These are phyloP conservation scores for Ectemnius lituratus DNA, from an alignment of 2,888 invertebrate species.

Conservation along the genomic window DNA sequence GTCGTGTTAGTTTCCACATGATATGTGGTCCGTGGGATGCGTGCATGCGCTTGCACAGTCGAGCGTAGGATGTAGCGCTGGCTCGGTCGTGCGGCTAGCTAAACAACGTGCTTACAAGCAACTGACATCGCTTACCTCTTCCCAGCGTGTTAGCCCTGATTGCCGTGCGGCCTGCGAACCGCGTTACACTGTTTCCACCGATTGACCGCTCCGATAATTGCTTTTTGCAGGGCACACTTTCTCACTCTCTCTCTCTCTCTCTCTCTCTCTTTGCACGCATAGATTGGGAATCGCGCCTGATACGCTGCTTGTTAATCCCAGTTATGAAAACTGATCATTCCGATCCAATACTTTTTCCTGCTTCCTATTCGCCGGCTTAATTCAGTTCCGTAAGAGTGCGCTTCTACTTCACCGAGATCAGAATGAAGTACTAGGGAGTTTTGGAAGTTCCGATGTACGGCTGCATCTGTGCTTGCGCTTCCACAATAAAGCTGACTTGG, in stretches of 20 bases:
- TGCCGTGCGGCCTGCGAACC: conserved; percentile 41
- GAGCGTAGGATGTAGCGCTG: conserved; percentile 32
- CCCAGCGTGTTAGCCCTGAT: conserved; percentile 51
- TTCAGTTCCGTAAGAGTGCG: too few relatives aligned
- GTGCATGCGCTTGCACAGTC: conserved; percentile 25
- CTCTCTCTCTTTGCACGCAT: too few relatives aligned
- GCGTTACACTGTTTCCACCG: conserved; percentile 45
- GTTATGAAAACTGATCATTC: neutral
- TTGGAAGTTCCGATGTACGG: neutral
- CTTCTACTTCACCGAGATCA: neutral
- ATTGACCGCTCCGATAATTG: conserved; percentile 60
- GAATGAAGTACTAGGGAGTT: neutral
- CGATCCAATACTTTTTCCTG: neutral
- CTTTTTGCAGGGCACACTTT: conserved; percentile 45
- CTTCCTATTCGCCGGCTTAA: neutral
- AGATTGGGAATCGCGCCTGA: too few relatives aligned
- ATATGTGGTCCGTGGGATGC: conserved; percentile 37
- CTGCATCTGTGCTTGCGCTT: neutral
- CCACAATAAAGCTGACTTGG: too few relatives aligned
- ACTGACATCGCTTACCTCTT: conserved; percentile 61
- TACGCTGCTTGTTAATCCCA: neutral
- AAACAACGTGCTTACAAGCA: conserved; percentile 63
- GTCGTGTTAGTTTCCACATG: conserved; percentile 27
- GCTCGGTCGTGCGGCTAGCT: conserved; percentile 44
- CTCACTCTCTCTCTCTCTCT: too few relatives aligned